phyloP scores from a whole-genome alignment of 2,888 invertebrate species.

The Nipponacmea schrenckii region DNA sequence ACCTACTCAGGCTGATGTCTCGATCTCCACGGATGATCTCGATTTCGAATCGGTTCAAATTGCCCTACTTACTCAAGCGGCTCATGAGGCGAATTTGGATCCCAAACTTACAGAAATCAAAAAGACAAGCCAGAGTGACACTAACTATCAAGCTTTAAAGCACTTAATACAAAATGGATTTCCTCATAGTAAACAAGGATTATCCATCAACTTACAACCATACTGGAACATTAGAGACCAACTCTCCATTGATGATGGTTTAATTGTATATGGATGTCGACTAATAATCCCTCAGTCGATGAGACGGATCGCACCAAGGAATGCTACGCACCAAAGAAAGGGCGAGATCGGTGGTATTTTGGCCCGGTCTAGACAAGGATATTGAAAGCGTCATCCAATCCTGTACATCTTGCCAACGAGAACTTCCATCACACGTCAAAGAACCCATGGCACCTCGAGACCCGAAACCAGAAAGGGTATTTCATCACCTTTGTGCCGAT shows the following conservation, averaged over 20 bases:
- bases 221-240: not conserved
- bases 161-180: not conserved
- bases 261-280: not conserved
- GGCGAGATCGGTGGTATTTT: too few species aligned
- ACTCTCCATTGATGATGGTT: not conserved
- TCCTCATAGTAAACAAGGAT: not conserved
- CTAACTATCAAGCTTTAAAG: not conserved
- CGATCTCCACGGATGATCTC: not conserved
- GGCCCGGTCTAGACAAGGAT: not conserved
- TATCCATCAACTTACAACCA: not conserved
- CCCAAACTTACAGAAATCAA: not conserved
- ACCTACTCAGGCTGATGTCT: not conserved
- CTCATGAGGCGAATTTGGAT: not conserved
- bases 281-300: not conserved
- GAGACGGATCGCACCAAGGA: not conserved
- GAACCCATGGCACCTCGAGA: not conserved
- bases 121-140: not conserved
- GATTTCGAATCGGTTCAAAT: not conserved
- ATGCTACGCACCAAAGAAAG: not conserved
- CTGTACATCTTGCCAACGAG: not conserved
- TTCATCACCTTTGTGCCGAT: not conserved
- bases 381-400: not conserved
- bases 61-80: not conserved
- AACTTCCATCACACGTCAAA: not conserved
- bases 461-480: not conserved